phyloP scores from a whole-genome alignment of 1,140 invertebrate species.

The Lysiphlebus fabarum region DNA sequence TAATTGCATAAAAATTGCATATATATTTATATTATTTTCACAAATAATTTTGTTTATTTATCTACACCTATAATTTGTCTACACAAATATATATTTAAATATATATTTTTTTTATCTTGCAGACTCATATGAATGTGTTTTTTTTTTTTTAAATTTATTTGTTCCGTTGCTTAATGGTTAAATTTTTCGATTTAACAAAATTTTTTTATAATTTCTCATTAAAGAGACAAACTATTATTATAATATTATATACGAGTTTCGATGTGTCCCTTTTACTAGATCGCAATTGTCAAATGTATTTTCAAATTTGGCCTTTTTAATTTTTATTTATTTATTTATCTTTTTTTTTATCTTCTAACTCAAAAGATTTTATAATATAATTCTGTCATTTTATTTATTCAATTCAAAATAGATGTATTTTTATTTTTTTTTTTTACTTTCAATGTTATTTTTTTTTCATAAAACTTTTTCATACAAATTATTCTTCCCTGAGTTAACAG shows the following conservation, averaged over 20 bases:
- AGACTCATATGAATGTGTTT: slow-evolving; percentile 3
- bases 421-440: slow-evolving; percentile 21
- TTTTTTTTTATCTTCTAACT: slow-evolving; percentile 16
- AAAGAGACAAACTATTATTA: too few species aligned
- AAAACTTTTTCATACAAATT: slow-evolving; percentile 4
- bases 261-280: too few species aligned
- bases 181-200: too few species aligned
- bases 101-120: slow-evolving; percentile 12
- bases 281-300: too few species aligned
- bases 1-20: slow-evolving; percentile 18
- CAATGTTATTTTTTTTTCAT: slow-evolving; percentile 17
- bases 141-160: not conserved
- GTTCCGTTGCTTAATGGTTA: not conserved
- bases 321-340: too few species aligned
- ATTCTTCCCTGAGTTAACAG: slow-evolving; percentile 11
- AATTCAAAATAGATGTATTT: slow-evolving; percentile 13
- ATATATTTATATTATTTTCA: not conserved
- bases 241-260: too few species aligned
- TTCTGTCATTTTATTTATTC: slow-evolving; percentile 6
- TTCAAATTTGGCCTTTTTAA: too few species aligned
- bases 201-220: too few species aligned
- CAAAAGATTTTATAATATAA: not conserved
- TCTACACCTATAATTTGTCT: slow-evolving; percentile 23
- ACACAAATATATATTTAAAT: slow-evolving; percentile 17
- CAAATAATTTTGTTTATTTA: not conserved